phyloP scores from a whole-genome alignment of 2,797 vertebrate genomes.

The Hyperoplus immaculatus region DNA sequence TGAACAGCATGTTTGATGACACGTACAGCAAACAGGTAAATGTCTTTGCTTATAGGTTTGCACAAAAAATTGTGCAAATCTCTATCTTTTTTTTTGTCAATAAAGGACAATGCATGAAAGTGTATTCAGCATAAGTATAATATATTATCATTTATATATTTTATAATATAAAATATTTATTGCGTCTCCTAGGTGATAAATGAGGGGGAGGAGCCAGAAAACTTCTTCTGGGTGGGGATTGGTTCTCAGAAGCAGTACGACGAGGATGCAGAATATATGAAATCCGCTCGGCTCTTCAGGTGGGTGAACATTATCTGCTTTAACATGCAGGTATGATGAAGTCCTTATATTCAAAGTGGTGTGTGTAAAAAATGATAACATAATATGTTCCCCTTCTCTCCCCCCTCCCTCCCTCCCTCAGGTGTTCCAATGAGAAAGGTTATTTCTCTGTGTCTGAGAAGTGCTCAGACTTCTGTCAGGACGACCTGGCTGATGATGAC shows the following conservation, averaged over 20 bases:
- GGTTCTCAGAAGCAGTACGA: conserved; percentile 95
- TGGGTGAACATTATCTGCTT: conserved; percentile 43
- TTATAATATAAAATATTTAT: neutral
- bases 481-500: conserved; percentile 97
- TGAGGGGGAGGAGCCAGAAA: conserved; percentile 97
- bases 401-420: conserved; percentile 49
- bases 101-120: neutral
- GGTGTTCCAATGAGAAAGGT: conserved; percentile 98
- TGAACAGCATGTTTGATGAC: conserved; percentile 97
- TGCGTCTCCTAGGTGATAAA: conserved; percentile 91
- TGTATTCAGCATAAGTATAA: neutral
- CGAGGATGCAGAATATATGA: conserved; percentile 97
- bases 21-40: conserved; percentile 98
- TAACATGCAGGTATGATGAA: too few species aligned
- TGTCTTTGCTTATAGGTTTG: neutral
- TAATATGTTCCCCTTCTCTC: neutral
- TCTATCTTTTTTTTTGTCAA: neutral
- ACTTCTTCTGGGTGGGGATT: conserved; percentile 99
- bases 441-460: conserved; percentile 98
- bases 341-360: neutral
- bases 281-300: conserved; percentile 96
- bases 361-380: neutral
- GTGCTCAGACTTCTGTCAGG: conserved; percentile 98
- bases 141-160: too few species aligned
- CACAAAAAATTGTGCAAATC: neutral